phyloP scores from a whole-genome alignment of 1,140 invertebrate genomes.

The Trinorchestia longiramus region DNA sequence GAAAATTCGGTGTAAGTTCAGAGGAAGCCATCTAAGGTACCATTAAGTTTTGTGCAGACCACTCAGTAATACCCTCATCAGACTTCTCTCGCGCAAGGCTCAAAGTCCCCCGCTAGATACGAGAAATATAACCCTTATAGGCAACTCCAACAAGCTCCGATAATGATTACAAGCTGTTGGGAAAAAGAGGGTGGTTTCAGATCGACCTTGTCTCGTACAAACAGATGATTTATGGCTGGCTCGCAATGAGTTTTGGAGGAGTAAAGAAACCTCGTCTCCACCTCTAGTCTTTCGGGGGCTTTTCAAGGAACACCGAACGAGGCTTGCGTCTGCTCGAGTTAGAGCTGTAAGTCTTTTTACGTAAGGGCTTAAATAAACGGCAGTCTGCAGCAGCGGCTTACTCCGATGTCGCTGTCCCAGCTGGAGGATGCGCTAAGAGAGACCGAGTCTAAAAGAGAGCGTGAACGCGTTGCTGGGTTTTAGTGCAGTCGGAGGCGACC shows the following conservation, averaged over 20 bases:
- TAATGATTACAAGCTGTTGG: slow-evolving; percentile 67
- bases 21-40: not conserved
- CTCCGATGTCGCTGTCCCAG: not conserved
- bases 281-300: not conserved
- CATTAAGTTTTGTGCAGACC: slow-evolving; percentile 21
- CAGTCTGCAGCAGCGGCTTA: not conserved
- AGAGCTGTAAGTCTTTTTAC: not conserved
- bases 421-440: slow-evolving; percentile 13
- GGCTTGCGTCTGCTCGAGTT: not conserved
- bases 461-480: slow-evolving; percentile 18
- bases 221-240: slow-evolving; percentile 65
- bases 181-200: slow-evolving; percentile 64
- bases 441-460: not conserved
- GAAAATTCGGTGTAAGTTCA: not conserved
- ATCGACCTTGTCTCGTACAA: slow-evolving; percentile 66
- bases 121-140: slow-evolving; percentile 61
- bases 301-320: not conserved
- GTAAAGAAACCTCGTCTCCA: slow-evolving; percentile 62
- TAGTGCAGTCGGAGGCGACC: slow-evolving; percentile 31
- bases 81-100: not conserved
- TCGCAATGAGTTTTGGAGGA: slow-evolving; percentile 67
- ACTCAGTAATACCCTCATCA: slow-evolving; percentile 31
- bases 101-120: slow-evolving; percentile 10
- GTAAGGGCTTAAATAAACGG: not conserved
- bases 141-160: slow-evolving; percentile 64